A percentile compares a stretch with the other conserved stretches of the same genome.
Conservation (phyloP, 2,888 invertebrate genomes). For the Unio pictorum region DNA sequence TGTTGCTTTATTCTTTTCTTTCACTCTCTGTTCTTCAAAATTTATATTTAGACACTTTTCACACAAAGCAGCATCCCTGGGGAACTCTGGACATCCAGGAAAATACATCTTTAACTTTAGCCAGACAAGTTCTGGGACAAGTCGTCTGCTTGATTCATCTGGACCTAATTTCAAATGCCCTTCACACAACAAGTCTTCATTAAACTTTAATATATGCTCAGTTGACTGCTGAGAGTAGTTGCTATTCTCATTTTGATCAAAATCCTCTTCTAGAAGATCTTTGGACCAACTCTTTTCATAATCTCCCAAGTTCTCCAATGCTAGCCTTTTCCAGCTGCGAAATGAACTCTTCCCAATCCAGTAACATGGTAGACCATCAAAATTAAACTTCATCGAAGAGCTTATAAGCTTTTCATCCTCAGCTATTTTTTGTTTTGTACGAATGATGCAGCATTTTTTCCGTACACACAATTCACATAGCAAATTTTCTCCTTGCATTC, state of each 20-base stretch:
- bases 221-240: not conserved
- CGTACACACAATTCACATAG: conserved; percentile 74
- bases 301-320: conserved; percentile 52
- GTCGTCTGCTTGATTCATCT: conserved; percentile 70
- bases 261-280: conserved; percentile 2
- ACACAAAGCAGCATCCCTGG: conserved; percentile 49
- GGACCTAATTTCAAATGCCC: conserved; percentile 72
- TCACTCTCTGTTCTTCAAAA: conserved; percentile 35
- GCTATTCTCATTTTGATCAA: conserved; percentile 6
- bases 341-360: conserved; percentile 76
- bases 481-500: conserved; percentile 62
- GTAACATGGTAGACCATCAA: conserved; percentile 63
- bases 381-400: conserved; percentile 69
- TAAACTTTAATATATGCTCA: conserved; percentile 72
- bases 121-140: conserved; percentile 75
- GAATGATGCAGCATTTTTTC: conserved; percentile 72
- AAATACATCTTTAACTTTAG: conserved; percentile 73
- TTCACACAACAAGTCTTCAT: conserved; percentile 76
- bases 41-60: conserved; percentile 53
- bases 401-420: conserved; percentile 74
- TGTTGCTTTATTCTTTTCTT: conserved; percentile 38
- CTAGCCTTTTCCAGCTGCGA: conserved; percentile 75
- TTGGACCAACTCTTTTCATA: conserved; percentile 8
- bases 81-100: conserved; percentile 65
- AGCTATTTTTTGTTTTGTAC: conserved; percentile 73